A percentile compares a stretch with the other conserved stretches of the same genome.
These are phyloP conservation scores for Sinocyclocheilus anshuiensis DNA, from an alignment of 2,113 vertebrate species.

Conservation along the genomic window DNA sequence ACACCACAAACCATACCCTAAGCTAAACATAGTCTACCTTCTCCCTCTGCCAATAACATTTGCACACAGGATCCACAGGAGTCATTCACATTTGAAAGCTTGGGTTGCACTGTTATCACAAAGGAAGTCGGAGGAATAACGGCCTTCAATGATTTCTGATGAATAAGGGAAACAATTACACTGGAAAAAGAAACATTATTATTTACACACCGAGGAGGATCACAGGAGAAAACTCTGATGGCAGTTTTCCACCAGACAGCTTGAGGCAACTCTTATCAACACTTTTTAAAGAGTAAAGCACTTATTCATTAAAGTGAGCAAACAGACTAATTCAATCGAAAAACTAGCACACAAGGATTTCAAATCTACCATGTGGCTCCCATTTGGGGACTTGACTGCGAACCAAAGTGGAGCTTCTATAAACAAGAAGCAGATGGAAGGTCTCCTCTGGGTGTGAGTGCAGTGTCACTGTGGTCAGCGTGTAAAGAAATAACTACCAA, in stretches of 20 bases:
- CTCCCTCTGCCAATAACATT: constrained; percentile 22
- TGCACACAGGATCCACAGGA: constrained; percentile 1
- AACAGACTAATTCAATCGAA: constrained; percentile 24
- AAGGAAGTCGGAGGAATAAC: neutral
- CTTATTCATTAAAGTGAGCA: neutral
- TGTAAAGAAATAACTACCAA: constrained; percentile 15
- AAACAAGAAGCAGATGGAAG: constrained; percentile 54
- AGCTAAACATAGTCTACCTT: constrained; percentile 31
- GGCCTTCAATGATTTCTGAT: neutral
- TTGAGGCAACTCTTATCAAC: neutral
- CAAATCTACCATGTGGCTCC: constrained; percentile 36
- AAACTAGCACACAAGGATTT: constrained; percentile 39
- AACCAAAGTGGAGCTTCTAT: constrained; percentile 49
- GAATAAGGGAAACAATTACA: neutral
- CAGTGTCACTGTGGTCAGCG: constrained; percentile 6
- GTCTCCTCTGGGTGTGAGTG: constrained; percentile 33
- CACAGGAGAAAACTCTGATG: neutral
- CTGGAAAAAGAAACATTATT: neutral
- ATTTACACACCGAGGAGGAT: neutral
- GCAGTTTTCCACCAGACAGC: neutral
- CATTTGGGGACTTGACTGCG: constrained; percentile 39
- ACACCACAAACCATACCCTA: neutral
- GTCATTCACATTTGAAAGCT: neutral
- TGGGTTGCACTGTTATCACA: neutral
- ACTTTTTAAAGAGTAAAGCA: constrained; percentile 22